Evolutionary conservation across 1,140 invertebrate species (phyloP).

Genomic region (Aphaenogaster ashmeadi): DNA sequence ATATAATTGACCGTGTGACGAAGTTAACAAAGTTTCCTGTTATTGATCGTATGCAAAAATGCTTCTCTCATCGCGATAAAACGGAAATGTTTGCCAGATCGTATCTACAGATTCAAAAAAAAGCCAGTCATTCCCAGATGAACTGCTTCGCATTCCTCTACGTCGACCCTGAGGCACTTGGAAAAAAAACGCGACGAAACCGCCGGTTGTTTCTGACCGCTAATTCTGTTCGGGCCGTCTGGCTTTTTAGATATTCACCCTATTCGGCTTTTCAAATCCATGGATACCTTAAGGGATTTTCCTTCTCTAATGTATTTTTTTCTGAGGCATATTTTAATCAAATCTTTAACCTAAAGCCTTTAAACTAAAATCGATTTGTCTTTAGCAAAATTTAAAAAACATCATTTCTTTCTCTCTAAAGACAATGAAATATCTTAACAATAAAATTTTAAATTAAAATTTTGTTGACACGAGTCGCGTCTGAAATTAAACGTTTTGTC

Average conservation of each 20-base stretch:
- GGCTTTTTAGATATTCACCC: not conserved
- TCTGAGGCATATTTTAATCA: not conserved
- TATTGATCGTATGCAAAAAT: not conserved
- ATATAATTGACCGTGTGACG: constrained; percentile 16
- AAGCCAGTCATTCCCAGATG: not conserved
- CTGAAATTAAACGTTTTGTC: not conserved
- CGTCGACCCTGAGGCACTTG: not conserved
- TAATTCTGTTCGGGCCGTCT: not conserved
- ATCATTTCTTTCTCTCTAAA: not conserved
- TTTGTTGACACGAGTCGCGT: not conserved
- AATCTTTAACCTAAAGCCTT: not conserved
- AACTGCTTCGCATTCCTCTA: not conserved
- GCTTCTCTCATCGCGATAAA: constrained; percentile 23
- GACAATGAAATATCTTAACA: not conserved
- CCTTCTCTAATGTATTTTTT: not conserved
- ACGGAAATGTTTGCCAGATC: constrained; percentile 16
- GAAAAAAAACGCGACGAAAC: constrained; percentile 13
- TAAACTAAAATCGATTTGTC: not conserved
- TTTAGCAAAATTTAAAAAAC: not conserved
- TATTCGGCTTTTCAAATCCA: not conserved
- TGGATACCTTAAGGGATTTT: not conserved
- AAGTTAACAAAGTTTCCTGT: constrained; percentile 31
- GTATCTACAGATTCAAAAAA: not conserved
- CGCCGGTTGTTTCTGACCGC: not conserved
- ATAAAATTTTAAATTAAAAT: constrained; percentile 13